Base-by-base conservation (phyloP, 2,888 invertebrate genomes). In the Lottia scabra region DNA sequence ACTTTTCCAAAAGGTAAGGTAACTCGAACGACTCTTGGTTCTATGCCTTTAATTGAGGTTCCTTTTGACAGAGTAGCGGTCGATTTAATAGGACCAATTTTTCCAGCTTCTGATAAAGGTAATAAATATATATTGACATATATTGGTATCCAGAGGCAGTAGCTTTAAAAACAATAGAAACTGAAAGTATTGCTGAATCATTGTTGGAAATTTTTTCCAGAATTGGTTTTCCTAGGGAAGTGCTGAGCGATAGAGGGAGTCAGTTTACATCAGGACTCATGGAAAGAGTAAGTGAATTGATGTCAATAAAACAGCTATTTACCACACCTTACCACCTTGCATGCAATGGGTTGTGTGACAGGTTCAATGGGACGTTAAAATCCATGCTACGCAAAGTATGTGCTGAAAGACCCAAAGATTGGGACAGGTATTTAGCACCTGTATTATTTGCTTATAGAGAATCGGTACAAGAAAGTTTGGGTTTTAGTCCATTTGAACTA, bases 311-410 rank as follows among this genome's bases (percentile, higher is more conserved):
- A 26, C 67, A 67, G n/a, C 15, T 74, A 12, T 69, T 71, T 0
- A 77, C 79, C 19, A 75, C 74, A 1, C 75, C 78, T 13, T 78
- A 79, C 46, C 77, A 81, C 71, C 76, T 80, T 6, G 63, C 71
- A 67, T 72, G 67, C 27, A 76, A 76, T 56, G 78, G 80, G 0
- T 65, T 76, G 0, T 71, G 73, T 12, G 81, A 80, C 67, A 65
- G 45, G 19, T 68, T 23, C 45, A 46, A 5, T 23, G 43, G 76
- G 0, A 75, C 74, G 0, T 62, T 83, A 12, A 79, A 80, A 19
- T 12, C 48, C 0, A 81, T 82, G 79, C 45, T 82, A 15, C 38
- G 68, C 13, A 75, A 68, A 62, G 70, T 79, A 73, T 65, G 73
- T 56, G 63, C 27, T 2, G 74, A 80, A 46, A 12, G 46, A 19